These are phyloP conservation scores for Armadillidium nasatum DNA, from an alignment of 1,140 invertebrate genomes.

Conservation along the genomic window DNA sequence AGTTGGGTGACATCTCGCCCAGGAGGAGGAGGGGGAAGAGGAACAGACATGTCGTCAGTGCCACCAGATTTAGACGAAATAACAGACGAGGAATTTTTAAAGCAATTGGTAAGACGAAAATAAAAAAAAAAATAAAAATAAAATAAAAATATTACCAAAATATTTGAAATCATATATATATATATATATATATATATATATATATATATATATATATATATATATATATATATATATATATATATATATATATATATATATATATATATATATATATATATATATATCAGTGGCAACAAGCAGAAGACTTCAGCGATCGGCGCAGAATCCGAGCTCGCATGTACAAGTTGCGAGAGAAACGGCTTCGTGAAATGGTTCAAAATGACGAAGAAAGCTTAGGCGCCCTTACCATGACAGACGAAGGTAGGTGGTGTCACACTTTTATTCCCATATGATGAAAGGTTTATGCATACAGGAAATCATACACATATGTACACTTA, in stretches of 20 bases:
- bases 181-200: too few species aligned
- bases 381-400: constrained; percentile 41
- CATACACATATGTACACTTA: not conserved
- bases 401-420: constrained; percentile 27
- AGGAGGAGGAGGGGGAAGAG: not conserved
- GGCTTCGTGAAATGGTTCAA: constrained; percentile 57
- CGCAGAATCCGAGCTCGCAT: constrained; percentile 77
- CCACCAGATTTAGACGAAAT: not conserved
- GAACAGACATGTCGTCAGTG: not conserved
- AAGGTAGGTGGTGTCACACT: constrained; percentile 23
- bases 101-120: not conserved
- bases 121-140: too few species aligned
- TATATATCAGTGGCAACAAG: constrained; percentile 70
- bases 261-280: not conserved
- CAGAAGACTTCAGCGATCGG: constrained; percentile 75
- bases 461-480: too few species aligned
- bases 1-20: not conserved
- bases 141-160: too few species aligned
- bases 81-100: not conserved
- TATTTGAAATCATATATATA: too few species aligned
- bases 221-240: too few species aligned
- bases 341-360: constrained; percentile 71
- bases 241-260: too few species aligned
- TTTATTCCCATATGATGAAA: too few species aligned
- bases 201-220: too few species aligned